These are phyloP conservation scores for Leptinotarsa tumamoca DNA, from an alignment of 2,888 invertebrate species.

Conservation along the genomic window DNA sequence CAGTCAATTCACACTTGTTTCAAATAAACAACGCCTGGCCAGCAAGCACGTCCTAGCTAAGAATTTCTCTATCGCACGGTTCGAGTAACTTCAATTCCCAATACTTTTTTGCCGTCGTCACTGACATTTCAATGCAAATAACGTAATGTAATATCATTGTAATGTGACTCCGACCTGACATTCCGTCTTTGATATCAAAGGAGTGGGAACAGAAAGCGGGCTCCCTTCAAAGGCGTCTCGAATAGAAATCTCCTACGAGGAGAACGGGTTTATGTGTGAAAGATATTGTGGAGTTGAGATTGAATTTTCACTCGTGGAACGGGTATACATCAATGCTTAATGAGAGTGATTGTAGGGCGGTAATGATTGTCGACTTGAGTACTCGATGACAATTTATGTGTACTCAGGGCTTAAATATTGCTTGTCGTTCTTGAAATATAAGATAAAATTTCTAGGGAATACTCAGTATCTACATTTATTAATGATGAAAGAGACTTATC, in stretches of 20 bases:
- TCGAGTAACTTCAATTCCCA: neutral
- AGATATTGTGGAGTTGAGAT: too few relatives aligned
- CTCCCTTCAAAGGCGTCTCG: neutral
- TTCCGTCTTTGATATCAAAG: slow-evolving; percentile 16
- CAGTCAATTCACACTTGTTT: neutral
- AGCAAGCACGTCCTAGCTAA: neutral
- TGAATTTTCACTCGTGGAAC: too few relatives aligned
- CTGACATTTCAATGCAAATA: slow-evolving; percentile 11
- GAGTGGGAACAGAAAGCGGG: neutral
- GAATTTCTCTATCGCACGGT: neutral
- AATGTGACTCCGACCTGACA: slow-evolving; percentile 13
- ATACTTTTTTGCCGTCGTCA: neutral
- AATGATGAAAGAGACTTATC: too few relatives aligned
- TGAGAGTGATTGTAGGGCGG: too few relatives aligned
- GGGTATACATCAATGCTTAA: too few relatives aligned
- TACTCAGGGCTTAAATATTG: too few relatives aligned
- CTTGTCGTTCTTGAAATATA: too few relatives aligned
- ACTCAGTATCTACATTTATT: too few relatives aligned
- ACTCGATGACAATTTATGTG: too few relatives aligned
- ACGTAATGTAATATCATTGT: slow-evolving; percentile 13
- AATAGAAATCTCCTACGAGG: neutral
- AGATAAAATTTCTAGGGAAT: too few relatives aligned
- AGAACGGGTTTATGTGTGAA: neutral
- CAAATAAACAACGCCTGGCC: neutral
- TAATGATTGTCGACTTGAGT: too few relatives aligned